A percentile compares a stretch with the other conserved stretches of the same genome.
Conservation (phyloP, 53 echinoderm and acorn worm genomes). For the Patiria pectinifera region DNA sequence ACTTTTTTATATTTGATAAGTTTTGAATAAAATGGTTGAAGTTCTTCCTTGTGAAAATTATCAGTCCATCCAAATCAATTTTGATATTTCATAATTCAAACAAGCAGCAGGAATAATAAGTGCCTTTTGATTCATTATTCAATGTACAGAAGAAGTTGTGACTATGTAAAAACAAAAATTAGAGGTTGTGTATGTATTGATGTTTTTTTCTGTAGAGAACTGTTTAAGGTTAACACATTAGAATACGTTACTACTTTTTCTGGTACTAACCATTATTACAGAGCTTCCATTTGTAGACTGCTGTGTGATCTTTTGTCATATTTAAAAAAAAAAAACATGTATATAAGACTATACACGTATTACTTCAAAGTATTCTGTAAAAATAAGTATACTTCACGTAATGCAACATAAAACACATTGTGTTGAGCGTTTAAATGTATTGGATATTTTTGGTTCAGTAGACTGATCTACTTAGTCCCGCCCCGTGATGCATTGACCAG, state of each 20-base stretch:
- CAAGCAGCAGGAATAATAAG: neutral
- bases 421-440: too few relatives aligned
- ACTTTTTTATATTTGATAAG: constrained; percentile 43
- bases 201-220: neutral
- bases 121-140: constrained; percentile 36
- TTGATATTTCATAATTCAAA: constrained; percentile 6
- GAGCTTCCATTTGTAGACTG: neutral
- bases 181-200: neutral
- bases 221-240: neutral
- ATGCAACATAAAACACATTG: too few relatives aligned
- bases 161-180: neutral
- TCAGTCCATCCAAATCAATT: constrained; percentile 46
- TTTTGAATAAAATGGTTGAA: constrained; percentile 3
- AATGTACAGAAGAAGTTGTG: neutral
- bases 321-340: too few relatives aligned
- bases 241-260: neutral
- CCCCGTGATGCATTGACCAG: too few relatives aligned
- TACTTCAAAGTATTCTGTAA: too few relatives aligned
- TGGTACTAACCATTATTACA: neutral
- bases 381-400: too few relatives aligned
- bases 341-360: too few relatives aligned
- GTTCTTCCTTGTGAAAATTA: constrained; percentile 16
- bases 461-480: too few relatives aligned
- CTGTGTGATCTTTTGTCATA: too few relatives aligned
- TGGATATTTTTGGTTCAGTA: too few relatives aligned